These are phyloP conservation scores for Schizaphis graminum DNA, from an alignment of 2,888 invertebrate species.

Conservation along the genomic window DNA sequence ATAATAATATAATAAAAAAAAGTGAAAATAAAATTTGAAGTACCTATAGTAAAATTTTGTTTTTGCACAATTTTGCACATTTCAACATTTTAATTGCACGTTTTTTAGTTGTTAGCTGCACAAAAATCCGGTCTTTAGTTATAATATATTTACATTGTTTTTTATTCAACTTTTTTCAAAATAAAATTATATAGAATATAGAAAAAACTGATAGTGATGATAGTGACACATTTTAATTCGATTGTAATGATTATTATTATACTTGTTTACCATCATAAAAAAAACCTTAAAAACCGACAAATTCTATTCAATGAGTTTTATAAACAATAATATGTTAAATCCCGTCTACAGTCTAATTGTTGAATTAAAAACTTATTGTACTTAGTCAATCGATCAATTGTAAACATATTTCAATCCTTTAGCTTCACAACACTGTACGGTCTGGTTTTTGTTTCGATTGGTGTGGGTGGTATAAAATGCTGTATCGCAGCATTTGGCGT, in stretches of 20 bases:
- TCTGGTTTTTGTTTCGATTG: conserved; percentile 44
- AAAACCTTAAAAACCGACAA: background rate
- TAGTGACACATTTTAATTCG: background rate
- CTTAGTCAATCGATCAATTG: background rate
- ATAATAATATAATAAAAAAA: too few relatives aligned
- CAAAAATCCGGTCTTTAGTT: too few relatives aligned
- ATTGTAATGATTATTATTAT: background rate
- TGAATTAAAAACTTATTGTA: background rate
- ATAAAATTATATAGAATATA: background rate
- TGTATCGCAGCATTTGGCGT: conserved; percentile 90
- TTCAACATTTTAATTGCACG: too few relatives aligned
- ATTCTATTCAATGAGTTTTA: background rate
- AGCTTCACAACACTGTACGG: conserved; percentile 25
- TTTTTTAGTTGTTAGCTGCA: too few relatives aligned
- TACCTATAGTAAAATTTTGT: too few relatives aligned
- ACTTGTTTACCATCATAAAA: background rate
- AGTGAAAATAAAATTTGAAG: too few relatives aligned
- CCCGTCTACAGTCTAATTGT: background rate
- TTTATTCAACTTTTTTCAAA: background rate
- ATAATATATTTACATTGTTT: background rate
- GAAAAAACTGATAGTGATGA: background rate
- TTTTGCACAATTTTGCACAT: too few relatives aligned
- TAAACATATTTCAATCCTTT: background rate
- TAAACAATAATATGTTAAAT: background rate
- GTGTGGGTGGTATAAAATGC: conserved; percentile 83